Evolutionary conservation across 2,888 invertebrate species (phyloP), one percentile per base, ranked within the genome.

Genomic region (Caenorhabditis virilis): DNA sequence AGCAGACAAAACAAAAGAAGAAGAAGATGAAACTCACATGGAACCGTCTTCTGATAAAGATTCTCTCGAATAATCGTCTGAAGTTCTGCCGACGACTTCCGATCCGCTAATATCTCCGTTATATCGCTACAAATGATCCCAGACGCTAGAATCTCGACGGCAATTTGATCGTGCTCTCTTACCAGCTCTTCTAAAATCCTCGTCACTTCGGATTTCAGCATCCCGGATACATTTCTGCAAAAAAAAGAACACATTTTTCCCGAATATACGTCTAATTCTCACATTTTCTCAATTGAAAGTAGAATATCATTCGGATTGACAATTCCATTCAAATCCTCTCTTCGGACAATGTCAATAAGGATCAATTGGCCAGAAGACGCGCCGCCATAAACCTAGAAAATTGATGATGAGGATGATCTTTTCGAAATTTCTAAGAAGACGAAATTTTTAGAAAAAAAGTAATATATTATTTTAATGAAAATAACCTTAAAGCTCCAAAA

Each of bases 11-110:
- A 23, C 9, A 23, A 23, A 9, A 42, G 15, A 23, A 51, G 48
- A 18, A 39, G 38, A 46, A 22, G 39, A 49, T 20, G 22, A 26
- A 55, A 75, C 78, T 74, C 73, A 83, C 85, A 85, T 36, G 88
- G 88, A 13, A 88, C 88, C 23, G 88, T 88, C 69, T 88, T 84
- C 73, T 87, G 84, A 81, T 88, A 88, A 54, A 89, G 83, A 81
- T 89, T 89, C 79, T 89, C 88, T 55, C 88, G 82, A 57, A 89
- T 88, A n/a, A 87, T 87, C 68, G 87, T 87, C 82, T 89, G 89
- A 42, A 88, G 85, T 63, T 88, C 88, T 33, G 47, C 45, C 4
- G 67, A 50, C 36, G 58, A 69, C 7, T 60, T 55, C 36, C 69
- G 63, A 48, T 79, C 78, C 2, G 70, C 64, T 7, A 80, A 59